These are phyloP conservation scores for Rhyzopertha dominica DNA, from an alignment of 1,140 invertebrate species.

Conservation along the genomic window DNA sequence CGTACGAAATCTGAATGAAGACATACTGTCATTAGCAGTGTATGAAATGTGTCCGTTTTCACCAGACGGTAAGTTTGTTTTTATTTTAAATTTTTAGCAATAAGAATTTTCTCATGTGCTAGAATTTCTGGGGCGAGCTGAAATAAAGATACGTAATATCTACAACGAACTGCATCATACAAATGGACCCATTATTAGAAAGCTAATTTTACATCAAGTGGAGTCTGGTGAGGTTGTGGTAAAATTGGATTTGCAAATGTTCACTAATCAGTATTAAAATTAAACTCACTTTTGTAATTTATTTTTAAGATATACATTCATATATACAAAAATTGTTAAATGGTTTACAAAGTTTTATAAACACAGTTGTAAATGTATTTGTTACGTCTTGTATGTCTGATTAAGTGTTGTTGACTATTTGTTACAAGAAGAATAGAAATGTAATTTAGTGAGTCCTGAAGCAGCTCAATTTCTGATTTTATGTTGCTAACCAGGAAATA, in stretches of 20 bases:
- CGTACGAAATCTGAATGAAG: constrained; percentile 66
- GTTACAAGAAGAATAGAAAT: too few species aligned
- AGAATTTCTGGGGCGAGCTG: constrained; percentile 76
- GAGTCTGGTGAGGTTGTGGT: constrained; percentile 66
- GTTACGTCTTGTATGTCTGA: too few species aligned
- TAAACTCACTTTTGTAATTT: too few species aligned
- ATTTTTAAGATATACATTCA: too few species aligned
- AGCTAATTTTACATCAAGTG: constrained; percentile 66
- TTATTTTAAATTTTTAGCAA: not conserved
- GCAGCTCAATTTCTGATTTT: too few species aligned
- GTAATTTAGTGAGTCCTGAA: too few species aligned
- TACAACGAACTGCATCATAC: constrained; percentile 55
- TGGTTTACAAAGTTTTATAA: too few species aligned
- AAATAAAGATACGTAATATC: constrained; percentile 66
- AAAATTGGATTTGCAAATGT: constrained; percentile 71
- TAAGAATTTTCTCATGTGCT: too few species aligned
- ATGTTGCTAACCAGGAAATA: too few species aligned
- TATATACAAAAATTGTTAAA: too few species aligned
- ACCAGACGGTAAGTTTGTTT: constrained; percentile 61
- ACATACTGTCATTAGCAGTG: constrained; percentile 73
- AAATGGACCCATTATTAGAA: constrained; percentile 66
- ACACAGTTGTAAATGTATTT: too few species aligned
- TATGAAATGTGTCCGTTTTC: constrained; percentile 72
- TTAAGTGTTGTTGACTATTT: too few species aligned
- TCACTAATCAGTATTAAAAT: constrained; percentile 44